Percentiles rank a stretch among this genome's conserved stretches.
Evolutionary conservation across 2,113 vertebrate genomes (phyloP).

Genomic region (Oceanites oceanicus): DNA sequence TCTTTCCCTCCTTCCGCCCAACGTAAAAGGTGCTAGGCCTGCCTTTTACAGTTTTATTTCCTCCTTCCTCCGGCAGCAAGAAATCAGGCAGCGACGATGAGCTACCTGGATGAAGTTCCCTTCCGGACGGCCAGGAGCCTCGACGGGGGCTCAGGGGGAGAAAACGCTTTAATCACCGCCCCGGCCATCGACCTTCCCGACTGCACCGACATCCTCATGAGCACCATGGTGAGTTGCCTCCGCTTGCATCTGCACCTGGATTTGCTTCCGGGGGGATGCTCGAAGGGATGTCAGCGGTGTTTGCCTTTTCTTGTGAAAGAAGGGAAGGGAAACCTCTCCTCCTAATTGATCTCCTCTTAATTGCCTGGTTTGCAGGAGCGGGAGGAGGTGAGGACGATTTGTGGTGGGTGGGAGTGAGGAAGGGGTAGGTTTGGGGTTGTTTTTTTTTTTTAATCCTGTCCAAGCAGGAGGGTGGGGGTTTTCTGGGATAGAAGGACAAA

Average conservation of each 20-base stretch:
- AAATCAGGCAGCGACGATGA: conserved; percentile 48
- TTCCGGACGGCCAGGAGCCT: conserved; percentile 75
- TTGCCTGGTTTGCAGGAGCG: not conserved
- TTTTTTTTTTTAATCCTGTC: not conserved
- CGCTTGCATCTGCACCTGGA: accelerated
- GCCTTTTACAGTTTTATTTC: not conserved
- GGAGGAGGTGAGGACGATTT: not conserved
- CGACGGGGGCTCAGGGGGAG: conserved; percentile 18
- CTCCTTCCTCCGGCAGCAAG: not conserved
- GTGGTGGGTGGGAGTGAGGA: not conserved
- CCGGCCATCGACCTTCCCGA: conserved; percentile 72
- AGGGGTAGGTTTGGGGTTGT: not conserved
- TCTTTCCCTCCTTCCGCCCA: not conserved
- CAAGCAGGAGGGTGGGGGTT: not conserved
- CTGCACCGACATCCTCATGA: conserved; percentile 77
- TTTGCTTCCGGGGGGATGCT: not conserved
- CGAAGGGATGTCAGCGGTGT: not conserved
- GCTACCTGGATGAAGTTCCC: conserved; percentile 82
- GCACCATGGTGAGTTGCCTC: conserved; percentile 82
- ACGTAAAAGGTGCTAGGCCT: not conserved
- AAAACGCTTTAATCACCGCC: not conserved
- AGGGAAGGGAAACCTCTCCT: not conserved
- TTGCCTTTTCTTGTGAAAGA: not conserved
- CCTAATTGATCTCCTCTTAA: not conserved
- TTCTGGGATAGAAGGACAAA: not conserved